Conservation (phyloP, 1,140 invertebrate genomes). For the Propsilocerus akamusi region DNA sequence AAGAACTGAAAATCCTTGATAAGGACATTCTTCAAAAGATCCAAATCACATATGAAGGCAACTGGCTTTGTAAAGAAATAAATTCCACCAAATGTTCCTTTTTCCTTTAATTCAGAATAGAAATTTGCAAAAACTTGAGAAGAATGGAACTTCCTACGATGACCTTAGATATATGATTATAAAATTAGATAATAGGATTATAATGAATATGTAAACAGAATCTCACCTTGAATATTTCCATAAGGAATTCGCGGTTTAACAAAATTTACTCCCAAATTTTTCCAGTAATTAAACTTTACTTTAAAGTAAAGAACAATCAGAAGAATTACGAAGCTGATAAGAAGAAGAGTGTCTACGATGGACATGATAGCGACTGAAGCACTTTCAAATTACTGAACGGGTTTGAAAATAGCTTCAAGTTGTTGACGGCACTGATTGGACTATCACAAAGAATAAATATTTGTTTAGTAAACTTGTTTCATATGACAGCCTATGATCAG, state of each 20-base stretch:
- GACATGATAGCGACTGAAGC: too few species aligned
- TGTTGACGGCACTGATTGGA: too few species aligned
- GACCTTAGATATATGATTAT: background rate
- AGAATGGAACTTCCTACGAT: slow-evolving; percentile 10
- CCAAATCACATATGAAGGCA: slow-evolving; percentile 23
- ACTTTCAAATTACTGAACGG: too few species aligned
- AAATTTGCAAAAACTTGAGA: slow-evolving; percentile 10
- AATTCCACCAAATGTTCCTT: slow-evolving; percentile 6
- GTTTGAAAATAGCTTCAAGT: too few species aligned
- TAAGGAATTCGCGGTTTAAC: slow-evolving; percentile 20
- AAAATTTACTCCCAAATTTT: slow-evolving; percentile 25
- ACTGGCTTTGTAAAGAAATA: slow-evolving; percentile 2
- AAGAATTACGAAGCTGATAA: background rate
- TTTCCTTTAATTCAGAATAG: slow-evolving; percentile 14
- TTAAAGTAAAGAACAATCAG: background rate
- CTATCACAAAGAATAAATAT: too few species aligned
- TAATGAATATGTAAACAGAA: background rate
- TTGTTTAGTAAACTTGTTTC: too few species aligned
- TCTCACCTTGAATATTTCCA: slow-evolving; percentile 10
- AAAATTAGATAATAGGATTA: background rate
- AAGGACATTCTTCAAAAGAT: slow-evolving; percentile 36
- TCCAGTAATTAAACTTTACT: slow-evolving; percentile 11
- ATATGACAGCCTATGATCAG: too few species aligned
- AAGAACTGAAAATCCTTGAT: slow-evolving; percentile 36
- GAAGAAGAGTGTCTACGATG: background rate